Conservation (phyloP, 2,888 invertebrate species). For the Gandaritis pyraliata region DNA sequence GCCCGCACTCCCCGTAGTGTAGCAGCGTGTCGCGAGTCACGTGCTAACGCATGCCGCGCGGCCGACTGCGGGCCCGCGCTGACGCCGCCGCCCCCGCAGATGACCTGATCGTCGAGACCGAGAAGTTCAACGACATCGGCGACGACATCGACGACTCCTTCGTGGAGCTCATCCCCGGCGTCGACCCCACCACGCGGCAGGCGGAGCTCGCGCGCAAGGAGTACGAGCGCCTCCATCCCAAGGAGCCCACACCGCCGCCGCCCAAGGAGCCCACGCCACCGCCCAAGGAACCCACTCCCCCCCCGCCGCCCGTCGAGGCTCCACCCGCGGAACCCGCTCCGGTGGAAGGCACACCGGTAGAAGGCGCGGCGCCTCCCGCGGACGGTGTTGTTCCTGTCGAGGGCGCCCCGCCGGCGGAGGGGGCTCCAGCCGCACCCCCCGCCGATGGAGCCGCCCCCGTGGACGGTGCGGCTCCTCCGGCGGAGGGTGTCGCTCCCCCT, state of each 20-base stretch:
- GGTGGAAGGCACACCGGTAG: constrained; percentile 37
- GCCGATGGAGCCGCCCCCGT: constrained; percentile 46
- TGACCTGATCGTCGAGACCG: constrained; percentile 94
- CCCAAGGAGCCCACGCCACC: constrained; percentile 46
- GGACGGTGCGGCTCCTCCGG: constrained; percentile 25
- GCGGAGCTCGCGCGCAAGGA: constrained; percentile 61
- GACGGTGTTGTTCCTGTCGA: constrained; percentile 57
- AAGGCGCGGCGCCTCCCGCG: constrained; percentile 46
- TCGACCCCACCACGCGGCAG: constrained; percentile 75
- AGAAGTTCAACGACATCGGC: constrained; percentile 96
- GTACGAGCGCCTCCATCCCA: constrained; percentile 56
- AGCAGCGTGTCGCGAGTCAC: constrained; percentile 52
- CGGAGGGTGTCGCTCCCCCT: constrained; percentile 33
- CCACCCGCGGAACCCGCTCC: constrained; percentile 56
- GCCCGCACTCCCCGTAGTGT: constrained; percentile 44
- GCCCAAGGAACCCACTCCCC: constrained; percentile 41
- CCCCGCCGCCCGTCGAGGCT: constrained; percentile 53
- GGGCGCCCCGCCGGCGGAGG: constrained; percentile 55
- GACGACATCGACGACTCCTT: constrained; percentile 97
- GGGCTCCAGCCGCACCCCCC: constrained; percentile 53
- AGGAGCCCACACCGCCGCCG: constrained; percentile 44
- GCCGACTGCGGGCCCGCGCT: constrained; percentile 33
- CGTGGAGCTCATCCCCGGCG: constrained; percentile 90
- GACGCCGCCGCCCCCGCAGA: constrained; percentile 83
- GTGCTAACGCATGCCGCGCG: constrained; percentile 56